Conservation (phyloP, 2,113 vertebrate species). For the Nymphicus hollandicus region DNA sequence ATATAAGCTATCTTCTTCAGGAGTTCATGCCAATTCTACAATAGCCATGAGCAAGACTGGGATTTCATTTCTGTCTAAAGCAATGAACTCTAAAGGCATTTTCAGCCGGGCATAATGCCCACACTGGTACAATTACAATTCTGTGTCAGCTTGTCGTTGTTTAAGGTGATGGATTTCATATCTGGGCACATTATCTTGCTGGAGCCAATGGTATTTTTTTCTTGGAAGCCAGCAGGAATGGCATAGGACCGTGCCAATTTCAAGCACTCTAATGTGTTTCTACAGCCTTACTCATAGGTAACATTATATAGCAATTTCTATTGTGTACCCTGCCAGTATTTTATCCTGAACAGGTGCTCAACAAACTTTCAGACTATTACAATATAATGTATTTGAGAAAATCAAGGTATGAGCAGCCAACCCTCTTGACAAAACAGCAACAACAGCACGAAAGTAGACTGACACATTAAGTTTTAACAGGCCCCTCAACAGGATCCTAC, state of each 20-base stretch:
- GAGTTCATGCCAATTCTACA: slow-evolving; percentile 22
- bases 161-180: slow-evolving; percentile 50
- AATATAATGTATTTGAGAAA: neutral
- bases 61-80: slow-evolving; percentile 50
- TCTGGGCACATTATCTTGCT: neutral
- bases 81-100: slow-evolving; percentile 37
- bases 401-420: neutral
- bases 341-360: slow-evolving; percentile 47
- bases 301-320: slow-evolving; percentile 17
- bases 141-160: slow-evolving; percentile 55
- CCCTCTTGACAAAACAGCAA: neutral
- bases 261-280: neutral
- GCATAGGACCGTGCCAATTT: neutral
- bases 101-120: slow-evolving; percentile 37
- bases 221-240: slow-evolving; percentile 40
- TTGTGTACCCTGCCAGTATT: neutral
- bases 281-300: neutral
- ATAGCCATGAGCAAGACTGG: slow-evolving; percentile 1
- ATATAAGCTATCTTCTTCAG: slow-evolving; percentile 41
- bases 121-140: slow-evolving; percentile 31
- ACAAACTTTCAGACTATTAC: neutral
- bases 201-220: slow-evolving; percentile 31
- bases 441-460: neutral
- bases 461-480: neutral
- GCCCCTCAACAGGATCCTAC: neutral